These are phyloP conservation scores for Pseudorectes ferrugineus DNA, from an alignment of 2,113 vertebrate genomes.

Conservation along the genomic window DNA sequence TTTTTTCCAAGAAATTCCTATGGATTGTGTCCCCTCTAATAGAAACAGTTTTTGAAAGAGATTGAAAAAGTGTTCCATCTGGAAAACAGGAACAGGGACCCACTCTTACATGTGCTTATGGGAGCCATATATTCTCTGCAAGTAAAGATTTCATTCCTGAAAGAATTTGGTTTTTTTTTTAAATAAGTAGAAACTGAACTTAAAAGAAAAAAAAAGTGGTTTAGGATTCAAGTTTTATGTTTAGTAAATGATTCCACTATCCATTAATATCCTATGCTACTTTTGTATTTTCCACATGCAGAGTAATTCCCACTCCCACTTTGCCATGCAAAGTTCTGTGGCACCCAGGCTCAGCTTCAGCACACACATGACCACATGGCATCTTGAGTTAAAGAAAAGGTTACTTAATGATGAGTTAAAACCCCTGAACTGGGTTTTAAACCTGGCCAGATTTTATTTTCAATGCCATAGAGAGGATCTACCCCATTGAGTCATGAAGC, in stretches of 20 bases:
- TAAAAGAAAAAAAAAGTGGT: background rate
- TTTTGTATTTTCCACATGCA: background rate
- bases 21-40: background rate
- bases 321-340: background rate
- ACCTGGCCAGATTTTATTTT: constrained; percentile 63
- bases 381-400: background rate
- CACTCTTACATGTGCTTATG: background rate
- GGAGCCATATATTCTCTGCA: background rate
- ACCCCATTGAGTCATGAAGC: constrained; percentile 63
- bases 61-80: background rate
- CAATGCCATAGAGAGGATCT: constrained; percentile 26
- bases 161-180: background rate
- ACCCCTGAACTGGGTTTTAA: constrained; percentile 48
- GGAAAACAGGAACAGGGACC: background rate
- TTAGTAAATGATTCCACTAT: background rate
- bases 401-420: background rate
- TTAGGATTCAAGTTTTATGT: background rate
- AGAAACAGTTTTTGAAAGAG: background rate
- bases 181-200: background rate
- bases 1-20: background rate
- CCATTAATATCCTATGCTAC: background rate
- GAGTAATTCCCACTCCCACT: background rate
- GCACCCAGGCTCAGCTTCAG: background rate
- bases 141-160: background rate
- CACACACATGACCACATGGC: too few relatives aligned